Evolutionary conservation across 2,888 invertebrate species (phyloP), one percentile per base, ranked within the genome.

Genomic region (Ennomos fuscantarius): DNA sequence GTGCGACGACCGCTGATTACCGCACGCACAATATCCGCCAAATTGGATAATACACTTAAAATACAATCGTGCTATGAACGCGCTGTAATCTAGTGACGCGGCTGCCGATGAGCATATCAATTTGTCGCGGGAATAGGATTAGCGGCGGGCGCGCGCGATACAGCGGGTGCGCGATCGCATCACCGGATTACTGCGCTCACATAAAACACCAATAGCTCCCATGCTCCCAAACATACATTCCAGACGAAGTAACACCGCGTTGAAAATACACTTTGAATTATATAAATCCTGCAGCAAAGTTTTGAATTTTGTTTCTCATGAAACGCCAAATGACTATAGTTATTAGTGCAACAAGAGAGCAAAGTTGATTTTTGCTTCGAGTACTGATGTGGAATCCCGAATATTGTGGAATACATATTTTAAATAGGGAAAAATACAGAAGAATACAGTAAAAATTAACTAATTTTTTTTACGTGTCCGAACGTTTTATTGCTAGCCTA

Each of bases 31-130:
- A 93, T 93, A 93, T 89, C 92, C 85, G 84, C 86, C 91, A 92
- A 93, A 93, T 93, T 93, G 93, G 93, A 93, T 94, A 93, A 94
- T 93, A 93, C 93, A 93, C 93, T 93, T 94, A 93, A 93, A 93
- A 93, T 92, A 93, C 93, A 91, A 92, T 92, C 92, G 93, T 84
- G 87, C 85, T 81, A 84, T 88, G 85, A 89, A 90, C 86, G 89
- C 86, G 82, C 81, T 82, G 86, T 91, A 92, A 89, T 89, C 90
- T 87, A 88, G 86, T 87, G 87, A 85, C 84, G 89, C 82, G 85
- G 84, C 86, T 86, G 87, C 87, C 90, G 89, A 92, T 90, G 91
- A 89, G 87, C 91, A 89, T 90, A 90, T 89, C 90, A 90, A 91
- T 91, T 89, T 89, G 89, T 89, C 86, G 84, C 85, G 84, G 84